phyloP scores from a whole-genome alignment of 2,113 vertebrate genomes.

The Lanius collurio region DNA sequence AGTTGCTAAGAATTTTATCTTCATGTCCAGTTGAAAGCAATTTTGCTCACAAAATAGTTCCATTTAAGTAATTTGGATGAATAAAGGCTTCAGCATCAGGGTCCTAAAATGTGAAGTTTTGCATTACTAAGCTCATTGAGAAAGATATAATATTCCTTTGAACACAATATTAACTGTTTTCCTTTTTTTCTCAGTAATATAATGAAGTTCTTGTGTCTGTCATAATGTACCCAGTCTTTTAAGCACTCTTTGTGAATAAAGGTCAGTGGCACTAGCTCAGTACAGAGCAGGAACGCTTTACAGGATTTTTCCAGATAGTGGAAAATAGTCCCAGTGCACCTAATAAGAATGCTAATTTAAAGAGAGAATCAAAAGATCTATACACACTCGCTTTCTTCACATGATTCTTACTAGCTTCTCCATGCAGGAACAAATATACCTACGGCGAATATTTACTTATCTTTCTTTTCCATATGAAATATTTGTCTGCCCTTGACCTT shows the following conservation, averaged over 20 bases:
- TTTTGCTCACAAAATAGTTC: not conserved
- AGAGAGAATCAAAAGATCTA: not conserved
- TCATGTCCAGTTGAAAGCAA: not conserved
- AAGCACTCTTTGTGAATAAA: not conserved
- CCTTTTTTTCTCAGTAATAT: constrained; percentile 12
- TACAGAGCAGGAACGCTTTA: not conserved
- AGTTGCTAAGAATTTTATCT: not conserved
- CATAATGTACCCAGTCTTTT: constrained; percentile 29
- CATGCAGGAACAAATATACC: not conserved
- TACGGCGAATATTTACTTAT: not conserved
- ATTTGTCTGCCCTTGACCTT: constrained; percentile 28
- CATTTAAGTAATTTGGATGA: not conserved
- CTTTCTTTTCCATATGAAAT: constrained; percentile 27
- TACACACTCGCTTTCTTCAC: not conserved
- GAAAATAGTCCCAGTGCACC: not conserved
- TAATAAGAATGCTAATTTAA: not conserved
- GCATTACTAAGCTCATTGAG: not conserved
- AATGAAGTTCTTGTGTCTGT: constrained; percentile 43
- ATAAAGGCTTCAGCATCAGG: not conserved
- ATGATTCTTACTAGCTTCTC: not conserved
- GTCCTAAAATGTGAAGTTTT: not conserved
- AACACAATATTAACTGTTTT: constrained; percentile 42
- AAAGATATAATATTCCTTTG: constrained; percentile 14
- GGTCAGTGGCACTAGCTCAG: not conserved
- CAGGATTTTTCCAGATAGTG: not conserved